Base-by-base conservation (phyloP, 2,797 vertebrate genomes). In the Morus bassanus region DNA sequence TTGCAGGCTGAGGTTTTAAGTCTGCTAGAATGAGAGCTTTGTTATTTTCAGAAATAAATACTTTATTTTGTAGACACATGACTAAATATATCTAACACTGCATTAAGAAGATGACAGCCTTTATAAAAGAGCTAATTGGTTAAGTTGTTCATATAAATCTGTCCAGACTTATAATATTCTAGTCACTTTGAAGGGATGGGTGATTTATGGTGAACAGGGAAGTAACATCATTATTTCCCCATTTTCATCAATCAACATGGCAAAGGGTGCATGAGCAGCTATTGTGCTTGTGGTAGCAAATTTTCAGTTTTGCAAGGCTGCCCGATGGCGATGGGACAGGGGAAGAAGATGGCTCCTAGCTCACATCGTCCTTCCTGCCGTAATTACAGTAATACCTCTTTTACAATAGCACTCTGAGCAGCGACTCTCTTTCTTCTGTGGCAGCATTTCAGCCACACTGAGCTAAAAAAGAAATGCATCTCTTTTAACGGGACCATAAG, bases 401-500 rank as follows among this genome's bases (percentile, higher is more conserved):
- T 88, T 82, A 84, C 67, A 95, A 79, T n/a, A 93, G 63, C 17
- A 6, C 64, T 91, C 77, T 89, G 80, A 90, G 80, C 70, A 95
- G 78, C 5, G 13, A n/a, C 61, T 95, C 68, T 81, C 64, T 88
- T 83, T 97, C 67, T 96, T 95, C 89, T 91, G 48, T 89, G 90
- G 80, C 88, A 96, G 74, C 84, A 67, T 93, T 97, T 96, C 90
- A 95, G 90, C 76, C 89, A 92, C 74, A 59, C 65, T 81, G 85
- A 87, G 61, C 80, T 96, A 83, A 95, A 94, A 97, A 81, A 90
- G 82, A 96, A 95, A 96, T 92, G 64, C 75, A 82, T 94, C 93
- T 95, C 83, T 93, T 88, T 95, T 94, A 96, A 94, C 54, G 11
- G 94, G 85, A 88, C 89, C 83, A n/a, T 95, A 96, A 96, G 95